Conservation (phyloP, 2,888 invertebrate species). For the Mayetiola destructor region DNA sequence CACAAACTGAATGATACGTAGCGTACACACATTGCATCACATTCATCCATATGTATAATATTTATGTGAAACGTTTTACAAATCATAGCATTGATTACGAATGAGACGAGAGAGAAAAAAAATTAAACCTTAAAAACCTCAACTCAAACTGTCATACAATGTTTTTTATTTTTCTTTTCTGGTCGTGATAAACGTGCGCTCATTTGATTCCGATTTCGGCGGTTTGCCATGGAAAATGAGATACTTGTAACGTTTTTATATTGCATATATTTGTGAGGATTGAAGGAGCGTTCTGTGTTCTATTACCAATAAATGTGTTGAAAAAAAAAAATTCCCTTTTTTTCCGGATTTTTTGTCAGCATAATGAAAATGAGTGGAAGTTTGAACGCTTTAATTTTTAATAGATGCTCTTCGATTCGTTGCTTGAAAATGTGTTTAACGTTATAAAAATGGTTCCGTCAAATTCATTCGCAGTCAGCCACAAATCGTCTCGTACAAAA, state of each 20-base stretch:
- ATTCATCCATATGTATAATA: neutral
- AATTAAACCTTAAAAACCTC: neutral
- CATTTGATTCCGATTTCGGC: neutral
- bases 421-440: neutral
- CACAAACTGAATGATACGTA: neutral
- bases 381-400: slow-evolving; percentile 6
- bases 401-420: neutral
- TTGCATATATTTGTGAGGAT: neutral
- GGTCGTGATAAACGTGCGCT: too few relatives aligned
- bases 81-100: neutral
- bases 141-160: neutral
- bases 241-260: slow-evolving; percentile 6
- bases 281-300: neutral
- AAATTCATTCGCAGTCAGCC: neutral
- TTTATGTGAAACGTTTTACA: neutral
- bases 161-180: too few relatives aligned
- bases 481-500: neutral
- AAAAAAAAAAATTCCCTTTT: neutral
- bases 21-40: neutral
- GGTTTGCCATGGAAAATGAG: neutral
- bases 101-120: neutral
- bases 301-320: neutral
- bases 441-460: neutral
- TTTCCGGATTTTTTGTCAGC: neutral
- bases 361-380: neutral